Conservation (phyloP, 2,888 invertebrate species). For the Chromoteleia sp. region DNA sequence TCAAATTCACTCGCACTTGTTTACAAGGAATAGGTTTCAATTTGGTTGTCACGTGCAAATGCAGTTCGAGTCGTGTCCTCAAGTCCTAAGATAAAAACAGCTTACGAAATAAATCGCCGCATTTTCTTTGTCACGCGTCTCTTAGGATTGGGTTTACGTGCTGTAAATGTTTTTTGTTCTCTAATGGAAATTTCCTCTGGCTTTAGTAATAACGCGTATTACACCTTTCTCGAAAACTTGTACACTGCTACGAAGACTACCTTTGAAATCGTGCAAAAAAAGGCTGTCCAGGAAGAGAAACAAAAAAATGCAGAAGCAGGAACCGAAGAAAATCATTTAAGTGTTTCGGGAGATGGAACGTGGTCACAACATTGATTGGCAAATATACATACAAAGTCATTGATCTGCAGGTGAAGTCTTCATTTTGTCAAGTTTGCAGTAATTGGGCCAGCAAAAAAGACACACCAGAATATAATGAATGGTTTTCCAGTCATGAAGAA, state of each 20-base stretch:
- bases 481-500: too few species aligned
- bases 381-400: too few species aligned
- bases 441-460: too few species aligned
- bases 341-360: conserved; percentile 14
- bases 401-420: too few species aligned
- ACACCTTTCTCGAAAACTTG: conserved; percentile 19
- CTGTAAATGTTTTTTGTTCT: conserved; percentile 25
- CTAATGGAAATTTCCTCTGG: conserved; percentile 6
- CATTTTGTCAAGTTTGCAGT: too few species aligned
- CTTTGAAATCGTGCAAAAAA: conserved; percentile 14
- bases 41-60: conserved; percentile 15
- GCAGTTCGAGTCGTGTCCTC: conserved; percentile 6
- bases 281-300: conserved; percentile 28
- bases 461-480: too few species aligned
- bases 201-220: conserved; percentile 13
- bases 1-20: too few species aligned
- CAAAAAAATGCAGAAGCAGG: conserved; percentile 15
- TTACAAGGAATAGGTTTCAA: background rate
- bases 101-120: conserved; percentile 24
- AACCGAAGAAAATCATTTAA: conserved; percentile 24
- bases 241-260: conserved; percentile 1
- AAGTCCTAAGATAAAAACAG: conserved; percentile 6
- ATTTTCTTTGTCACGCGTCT: conserved; percentile 8
- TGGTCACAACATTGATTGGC: too few species aligned
- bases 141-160: conserved; percentile 15